Conservation (phyloP, 2,113 vertebrate genomes). For the Xiphias gladius region DNA sequence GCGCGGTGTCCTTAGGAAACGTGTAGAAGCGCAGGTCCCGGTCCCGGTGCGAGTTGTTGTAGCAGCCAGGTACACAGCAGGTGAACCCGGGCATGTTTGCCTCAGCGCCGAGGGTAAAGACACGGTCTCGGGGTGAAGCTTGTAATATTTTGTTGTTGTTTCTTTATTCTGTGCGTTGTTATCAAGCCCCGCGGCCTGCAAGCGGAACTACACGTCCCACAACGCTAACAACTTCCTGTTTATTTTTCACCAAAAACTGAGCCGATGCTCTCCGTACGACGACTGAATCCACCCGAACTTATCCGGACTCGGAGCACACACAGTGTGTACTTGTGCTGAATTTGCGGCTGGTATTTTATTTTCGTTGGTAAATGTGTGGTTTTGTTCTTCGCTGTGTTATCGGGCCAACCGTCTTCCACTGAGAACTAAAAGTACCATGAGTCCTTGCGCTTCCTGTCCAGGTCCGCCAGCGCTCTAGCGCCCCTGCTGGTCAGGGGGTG, state of each 20-base stretch:
- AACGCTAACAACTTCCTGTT: constrained; percentile 90
- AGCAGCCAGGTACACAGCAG: constrained; percentile 90
- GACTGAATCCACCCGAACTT: neutral
- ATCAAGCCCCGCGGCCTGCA: constrained; percentile 82
- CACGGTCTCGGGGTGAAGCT: constrained; percentile 44
- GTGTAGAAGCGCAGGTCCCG: constrained; percentile 97
- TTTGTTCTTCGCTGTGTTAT: constrained; percentile 59
- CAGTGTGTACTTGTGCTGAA: neutral
- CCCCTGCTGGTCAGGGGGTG: constrained; percentile 46
- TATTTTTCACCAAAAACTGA: constrained; percentile 64
- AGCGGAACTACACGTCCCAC: constrained; percentile 92
- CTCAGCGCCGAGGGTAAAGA: neutral
- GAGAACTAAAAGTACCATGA: constrained; percentile 78
- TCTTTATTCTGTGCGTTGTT: constrained; percentile 81
- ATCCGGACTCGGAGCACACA: neutral
- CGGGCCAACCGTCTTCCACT: constrained; percentile 27
- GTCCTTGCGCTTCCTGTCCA: constrained; percentile 44
- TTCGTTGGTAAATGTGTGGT: constrained; percentile 26
- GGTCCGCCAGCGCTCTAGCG: neutral
- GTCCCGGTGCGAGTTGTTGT: constrained; percentile 97
- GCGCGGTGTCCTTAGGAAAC: constrained; percentile 94
- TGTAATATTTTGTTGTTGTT: constrained; percentile 77
- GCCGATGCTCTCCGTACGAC: neutral
- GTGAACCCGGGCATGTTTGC: constrained; percentile 85
- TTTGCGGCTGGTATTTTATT: constrained; percentile 16